phyloP scores from a whole-genome alignment of 2,113 vertebrate species.

The Otis tarda region DNA sequence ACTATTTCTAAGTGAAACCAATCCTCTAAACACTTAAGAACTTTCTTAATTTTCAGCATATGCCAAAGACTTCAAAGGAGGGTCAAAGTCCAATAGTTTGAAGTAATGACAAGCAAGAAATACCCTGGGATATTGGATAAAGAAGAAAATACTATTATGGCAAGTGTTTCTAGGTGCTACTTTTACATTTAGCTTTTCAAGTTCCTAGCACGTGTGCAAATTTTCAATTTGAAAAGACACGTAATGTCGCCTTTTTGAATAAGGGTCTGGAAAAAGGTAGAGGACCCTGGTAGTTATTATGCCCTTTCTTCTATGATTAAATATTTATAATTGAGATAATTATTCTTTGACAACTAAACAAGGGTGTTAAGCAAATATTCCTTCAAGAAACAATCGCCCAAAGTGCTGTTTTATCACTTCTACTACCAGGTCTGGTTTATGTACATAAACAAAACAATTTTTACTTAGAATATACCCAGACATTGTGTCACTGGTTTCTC shows the following conservation, averaged over 20 bases:
- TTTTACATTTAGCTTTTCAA: background rate
- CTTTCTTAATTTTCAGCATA: slow-evolving; percentile 66
- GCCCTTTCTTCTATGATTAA: background rate
- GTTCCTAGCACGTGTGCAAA: background rate
- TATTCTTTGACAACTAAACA: background rate
- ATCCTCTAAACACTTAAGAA: slow-evolving; percentile 42
- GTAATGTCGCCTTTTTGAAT: background rate
- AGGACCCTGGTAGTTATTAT: background rate
- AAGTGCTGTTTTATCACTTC: slow-evolving; percentile 10
- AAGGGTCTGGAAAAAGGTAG: background rate
- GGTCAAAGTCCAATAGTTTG: slow-evolving; percentile 42
- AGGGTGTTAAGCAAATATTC: background rate
- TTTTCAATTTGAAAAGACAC: background rate
- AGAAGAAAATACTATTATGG: background rate
- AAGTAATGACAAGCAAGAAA: slow-evolving; percentile 50
- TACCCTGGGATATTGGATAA: background rate
- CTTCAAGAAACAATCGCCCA: background rate
- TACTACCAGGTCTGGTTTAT: background rate
- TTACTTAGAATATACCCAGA: background rate
- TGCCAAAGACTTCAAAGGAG: slow-evolving; percentile 55
- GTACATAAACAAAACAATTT: slow-evolving; percentile 47
- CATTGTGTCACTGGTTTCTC: slow-evolving; percentile 10
- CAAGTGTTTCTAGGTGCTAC: slow-evolving; percentile 1
- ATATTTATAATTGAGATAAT: slow-evolving; percentile 1
- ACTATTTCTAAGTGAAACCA: slow-evolving; percentile 63